These are phyloP conservation scores for Chloroclysta siterata DNA, from an alignment of 2,888 invertebrate genomes.

Conservation along the genomic window DNA sequence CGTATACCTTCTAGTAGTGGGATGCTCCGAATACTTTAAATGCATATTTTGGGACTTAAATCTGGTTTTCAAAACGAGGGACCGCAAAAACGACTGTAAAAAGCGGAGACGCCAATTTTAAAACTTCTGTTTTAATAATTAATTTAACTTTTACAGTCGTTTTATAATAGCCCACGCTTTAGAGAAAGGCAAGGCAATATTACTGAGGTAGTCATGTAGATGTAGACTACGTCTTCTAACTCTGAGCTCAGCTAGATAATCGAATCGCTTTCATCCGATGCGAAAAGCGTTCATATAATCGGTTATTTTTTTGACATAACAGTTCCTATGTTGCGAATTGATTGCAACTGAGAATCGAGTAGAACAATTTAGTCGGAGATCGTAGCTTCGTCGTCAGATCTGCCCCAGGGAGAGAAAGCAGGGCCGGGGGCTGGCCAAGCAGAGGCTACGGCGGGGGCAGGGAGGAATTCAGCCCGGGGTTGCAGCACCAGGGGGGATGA, in stretches of 20 bases:
- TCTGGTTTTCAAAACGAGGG: not conserved
- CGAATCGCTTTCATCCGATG: not conserved
- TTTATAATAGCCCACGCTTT: not conserved
- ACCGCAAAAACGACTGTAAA: not conserved
- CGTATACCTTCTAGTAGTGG: conserved; percentile 2
- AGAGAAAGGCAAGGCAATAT: conserved; percentile 1
- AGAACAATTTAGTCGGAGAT: conserved; percentile 63
- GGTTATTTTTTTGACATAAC: not conserved
- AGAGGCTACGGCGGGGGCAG: conserved; percentile 68
- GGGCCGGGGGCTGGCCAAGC: conserved; percentile 76
- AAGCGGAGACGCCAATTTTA: not conserved
- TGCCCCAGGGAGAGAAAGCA: conserved; percentile 73
- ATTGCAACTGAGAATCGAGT: no score
- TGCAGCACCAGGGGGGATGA: conserved; percentile 77
- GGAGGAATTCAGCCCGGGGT: conserved; percentile 73
- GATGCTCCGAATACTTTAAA: conserved; percentile 9
- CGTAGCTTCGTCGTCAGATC: conserved; percentile 74
- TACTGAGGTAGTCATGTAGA: conserved; percentile 16
- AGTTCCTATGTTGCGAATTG: not conserved
- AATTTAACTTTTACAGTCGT: not conserved
- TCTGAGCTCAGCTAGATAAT: not conserved
- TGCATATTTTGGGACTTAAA: conserved; percentile 6
- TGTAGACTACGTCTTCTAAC: not conserved
- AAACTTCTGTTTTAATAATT: not conserved
- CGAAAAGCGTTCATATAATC: not conserved